These are phyloP conservation scores for Diorhabda carinulata DNA, from an alignment of 1,140 invertebrate species.

Conservation along the genomic window DNA sequence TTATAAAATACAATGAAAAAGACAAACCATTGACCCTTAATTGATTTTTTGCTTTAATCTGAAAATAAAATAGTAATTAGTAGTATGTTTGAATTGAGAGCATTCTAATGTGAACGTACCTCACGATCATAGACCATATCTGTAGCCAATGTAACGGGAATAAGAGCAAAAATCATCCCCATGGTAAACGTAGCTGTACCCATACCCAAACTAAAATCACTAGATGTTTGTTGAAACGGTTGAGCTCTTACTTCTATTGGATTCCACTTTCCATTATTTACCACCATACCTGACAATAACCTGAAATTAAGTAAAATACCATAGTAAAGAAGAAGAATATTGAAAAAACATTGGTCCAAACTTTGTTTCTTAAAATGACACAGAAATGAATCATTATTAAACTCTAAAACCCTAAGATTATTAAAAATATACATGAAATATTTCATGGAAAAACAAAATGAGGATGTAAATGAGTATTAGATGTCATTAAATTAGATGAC, in stretches of 20 bases:
- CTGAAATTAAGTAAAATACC: constrained; percentile 6
- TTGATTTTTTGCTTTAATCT: constrained; percentile 81
- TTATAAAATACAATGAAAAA: constrained; percentile 72
- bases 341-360: too few relatives aligned
- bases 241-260: constrained; percentile 56
- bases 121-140: constrained; percentile 81
- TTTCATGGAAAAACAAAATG: too few relatives aligned
- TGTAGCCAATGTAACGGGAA: constrained; percentile 72
- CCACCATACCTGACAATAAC: background rate
- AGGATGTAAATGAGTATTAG: too few relatives aligned
- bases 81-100: background rate
- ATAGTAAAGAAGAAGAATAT: too few relatives aligned
- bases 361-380: too few relatives aligned
- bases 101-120: constrained; percentile 49
- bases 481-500: too few relatives aligned
- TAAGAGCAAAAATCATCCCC: constrained; percentile 73
- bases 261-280: constrained; percentile 24
- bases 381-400: too few relatives aligned
- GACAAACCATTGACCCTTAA: constrained; percentile 76
- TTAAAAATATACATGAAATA: too few relatives aligned
- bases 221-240: constrained; percentile 67
- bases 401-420: too few relatives aligned
- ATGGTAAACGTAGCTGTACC: constrained; percentile 69
- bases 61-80: constrained; percentile 34
- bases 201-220: constrained; percentile 67